Conservation (phyloP, 2,888 invertebrate species). For the Luffia ferchaultella region DNA sequence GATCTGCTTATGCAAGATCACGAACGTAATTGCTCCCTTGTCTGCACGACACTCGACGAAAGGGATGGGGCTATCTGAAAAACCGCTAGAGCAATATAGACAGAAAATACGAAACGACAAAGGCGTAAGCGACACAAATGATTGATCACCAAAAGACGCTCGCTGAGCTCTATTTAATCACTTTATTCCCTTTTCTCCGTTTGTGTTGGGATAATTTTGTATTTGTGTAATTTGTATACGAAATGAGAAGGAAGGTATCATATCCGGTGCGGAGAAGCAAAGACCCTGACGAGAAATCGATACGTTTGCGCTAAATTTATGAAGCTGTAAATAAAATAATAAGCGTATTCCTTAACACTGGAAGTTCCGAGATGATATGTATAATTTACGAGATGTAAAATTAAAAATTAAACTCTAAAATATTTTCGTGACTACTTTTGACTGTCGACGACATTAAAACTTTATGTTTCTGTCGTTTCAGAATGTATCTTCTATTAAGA, state of each 20-base stretch:
- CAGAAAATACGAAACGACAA: constrained; percentile 35
- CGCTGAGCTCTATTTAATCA: constrained; percentile 68
- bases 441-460: too few species aligned
- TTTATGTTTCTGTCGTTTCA: too few species aligned
- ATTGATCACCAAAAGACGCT: constrained; percentile 66
- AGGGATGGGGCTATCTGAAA: constrained; percentile 34
- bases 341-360: too few species aligned
- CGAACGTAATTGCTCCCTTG: constrained; percentile 69
- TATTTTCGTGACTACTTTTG: too few species aligned
- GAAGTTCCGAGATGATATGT: too few species aligned
- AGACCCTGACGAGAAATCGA: too few species aligned
- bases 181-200: constrained; percentile 68
- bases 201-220: constrained; percentile 64
- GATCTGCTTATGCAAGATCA: constrained; percentile 68
- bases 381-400: too few species aligned
- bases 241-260: constrained; percentile 55
- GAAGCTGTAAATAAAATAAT: too few species aligned
- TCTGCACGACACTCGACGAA: constrained; percentile 62
- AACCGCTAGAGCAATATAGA: constrained; percentile 33
- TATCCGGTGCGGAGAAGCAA: constrained; percentile 48
- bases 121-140: constrained; percentile 63
- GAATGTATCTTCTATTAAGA: too few species aligned
- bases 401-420: too few species aligned
- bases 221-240: constrained; percentile 64
- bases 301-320: too few species aligned